Base-by-base conservation (phyloP, 2,113 vertebrate species). In the Festucalex cinctus region DNA sequence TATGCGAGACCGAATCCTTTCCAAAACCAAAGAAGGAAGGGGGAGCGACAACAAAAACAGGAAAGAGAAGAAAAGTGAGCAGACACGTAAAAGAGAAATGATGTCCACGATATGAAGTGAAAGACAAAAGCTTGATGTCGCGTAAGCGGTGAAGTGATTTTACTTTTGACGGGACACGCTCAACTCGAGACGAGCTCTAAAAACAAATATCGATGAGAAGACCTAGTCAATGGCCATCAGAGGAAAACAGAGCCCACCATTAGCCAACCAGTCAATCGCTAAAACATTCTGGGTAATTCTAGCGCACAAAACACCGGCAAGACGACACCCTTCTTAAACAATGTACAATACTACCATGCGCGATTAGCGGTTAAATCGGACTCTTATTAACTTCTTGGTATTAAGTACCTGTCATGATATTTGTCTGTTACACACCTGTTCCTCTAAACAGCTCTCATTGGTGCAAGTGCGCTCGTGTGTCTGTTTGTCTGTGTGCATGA, bases 1-100 rank as follows among this genome's bases (percentile, higher is more conserved):
- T 93, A 92, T 93, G 88, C 88, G 94, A 94, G 95, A 95, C 92
- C 90, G 82, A 92, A 95, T 95, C 93, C 92, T 85, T 69, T 63
- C 88, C 90, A 81, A 81, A 85, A 77, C 69, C 69, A 76, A 9
- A 89, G 92, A 92, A 94, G 51, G 68, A 65, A 62, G 37, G 39
- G 48, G 90, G 93, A 88, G 89, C 28, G 28, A 32, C 28, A 32
- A 91, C 90, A 80, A 88, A 83, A 73, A 88, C 93, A 92, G 83
- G 68, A 48, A 32, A 65, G 43, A 35, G 22, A 74, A 85, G 26
- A 72, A 85, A 75, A 81, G 76, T 84, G 90, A 91, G 89, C 88
- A 86, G 90, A 67, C 48, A 67, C 62, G 60, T 1, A 87, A 92
- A 90, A 93, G 57, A 19, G 24, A 14, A 20, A 51, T 6, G 22